These are phyloP conservation scores for Alloplasta piceator DNA, from an alignment of 2,888 invertebrate species.

Conservation along the genomic window DNA sequence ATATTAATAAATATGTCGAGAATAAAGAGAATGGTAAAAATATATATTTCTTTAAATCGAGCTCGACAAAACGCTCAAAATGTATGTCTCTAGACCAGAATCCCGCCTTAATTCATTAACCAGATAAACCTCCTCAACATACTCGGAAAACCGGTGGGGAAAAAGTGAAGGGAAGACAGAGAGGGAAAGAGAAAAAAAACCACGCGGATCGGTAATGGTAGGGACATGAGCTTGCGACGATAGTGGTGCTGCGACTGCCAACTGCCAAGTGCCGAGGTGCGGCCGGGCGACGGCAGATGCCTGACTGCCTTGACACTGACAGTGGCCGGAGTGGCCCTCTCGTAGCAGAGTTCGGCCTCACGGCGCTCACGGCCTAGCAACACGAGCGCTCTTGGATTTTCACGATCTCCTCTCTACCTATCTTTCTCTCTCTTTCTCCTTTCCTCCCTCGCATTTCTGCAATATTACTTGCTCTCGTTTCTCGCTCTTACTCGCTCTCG, in stretches of 20 bases:
- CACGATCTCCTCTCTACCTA: slow-evolving; percentile 21
- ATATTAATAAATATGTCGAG: too few species aligned
- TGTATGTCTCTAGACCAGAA: too few species aligned
- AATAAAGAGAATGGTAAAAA: too few species aligned
- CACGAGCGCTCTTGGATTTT: slow-evolving; percentile 71
- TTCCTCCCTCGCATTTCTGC: slow-evolving; percentile 43
- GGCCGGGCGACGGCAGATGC: slow-evolving; percentile 54
- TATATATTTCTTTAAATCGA: too few species aligned
- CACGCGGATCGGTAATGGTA: slow-evolving; percentile 24
- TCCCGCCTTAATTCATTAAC: too few species aligned
- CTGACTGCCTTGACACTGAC: slow-evolving; percentile 81
- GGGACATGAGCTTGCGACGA: slow-evolving; percentile 16
- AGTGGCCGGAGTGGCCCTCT: slow-evolving; percentile 80
- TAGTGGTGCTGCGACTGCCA: slow-evolving; percentile 49
- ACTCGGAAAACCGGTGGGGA: not conserved
- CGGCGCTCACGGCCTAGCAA: slow-evolving; percentile 78
- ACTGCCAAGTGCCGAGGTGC: slow-evolving; percentile 56
- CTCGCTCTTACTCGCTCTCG: slow-evolving; percentile 52
- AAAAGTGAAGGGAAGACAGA: slow-evolving; percentile 1
- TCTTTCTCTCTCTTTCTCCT: slow-evolving; percentile 49
- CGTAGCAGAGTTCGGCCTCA: not conserved
- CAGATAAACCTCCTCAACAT: not conserved
- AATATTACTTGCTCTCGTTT: slow-evolving; percentile 16
- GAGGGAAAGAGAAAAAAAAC: slow-evolving; percentile 33
- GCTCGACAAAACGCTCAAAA: too few species aligned